Evolutionary conservation across 1,140 invertebrate genomes (phyloP), one percentile per base, ranked within the genome.

Genomic region (Aphelinus certus): DNA sequence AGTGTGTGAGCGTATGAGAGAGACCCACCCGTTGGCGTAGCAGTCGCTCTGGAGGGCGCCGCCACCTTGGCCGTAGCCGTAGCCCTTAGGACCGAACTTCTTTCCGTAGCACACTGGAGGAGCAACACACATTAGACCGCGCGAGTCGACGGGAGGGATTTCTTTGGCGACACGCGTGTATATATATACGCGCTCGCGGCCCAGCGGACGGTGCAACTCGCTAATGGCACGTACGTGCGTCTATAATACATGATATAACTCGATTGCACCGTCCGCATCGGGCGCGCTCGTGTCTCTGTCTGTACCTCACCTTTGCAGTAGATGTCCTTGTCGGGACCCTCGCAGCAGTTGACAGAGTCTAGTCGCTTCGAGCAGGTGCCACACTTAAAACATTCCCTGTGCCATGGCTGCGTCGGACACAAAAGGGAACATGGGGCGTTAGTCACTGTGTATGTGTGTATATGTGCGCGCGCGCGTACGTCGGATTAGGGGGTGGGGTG

Each of bases 361-460:
- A 99, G 92, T 88, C 96, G 91, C 91, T 98, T 99, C 83, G 91
- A 91, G 90, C 98, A 99, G 81, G 92, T 92, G 83, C 90, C 95
- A 90, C 96, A 97, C 89, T 97, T 97, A 93, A 96, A 98, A 90
- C 96, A 98, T 89, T 95, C 94, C 90, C 91, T 96, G 91, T 98
- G 96, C 94, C 95, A 98, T 83, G 81, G 85, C 86, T 87, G 81
- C 76, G 79, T 70, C 79, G 79, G 78, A 84, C 78, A 86, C 84
- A 86, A 84, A 86, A 80, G 83, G 81, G 79, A 62, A 73, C 47
- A 64, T 68, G 80, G 43, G 58, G 83, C 9, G 51, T 86, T 87
- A 86, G 86, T 87, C 84, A 86, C 85, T 76, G 26, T 53, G 51
- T 4, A 53, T 9, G 51, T 53, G 51, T 53, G 51, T 53, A 53